Conservation (phyloP, 1,140 invertebrate genomes). For the Trachymyrmex septentrionalis region DNA sequence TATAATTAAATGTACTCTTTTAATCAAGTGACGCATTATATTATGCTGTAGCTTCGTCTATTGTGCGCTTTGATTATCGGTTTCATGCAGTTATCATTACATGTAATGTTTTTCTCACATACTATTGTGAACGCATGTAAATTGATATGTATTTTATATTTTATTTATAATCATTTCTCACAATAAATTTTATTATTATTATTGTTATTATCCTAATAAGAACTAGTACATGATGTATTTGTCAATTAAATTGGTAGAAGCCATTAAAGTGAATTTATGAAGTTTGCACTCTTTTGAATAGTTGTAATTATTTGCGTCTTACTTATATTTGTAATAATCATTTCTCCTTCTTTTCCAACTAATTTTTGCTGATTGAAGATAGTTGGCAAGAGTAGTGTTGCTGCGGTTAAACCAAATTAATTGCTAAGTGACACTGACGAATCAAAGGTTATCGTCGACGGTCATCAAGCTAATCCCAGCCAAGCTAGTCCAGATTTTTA, state of each 20-base stretch:
- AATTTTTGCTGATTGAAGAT: conserved; percentile 42
- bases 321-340: background rate
- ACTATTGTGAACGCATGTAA: too few species aligned
- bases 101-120: too few species aligned
- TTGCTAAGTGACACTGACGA: conserved; percentile 45
- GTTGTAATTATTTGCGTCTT: conserved; percentile 40
- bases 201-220: background rate
- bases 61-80: too few species aligned
- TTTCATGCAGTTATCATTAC: too few species aligned
- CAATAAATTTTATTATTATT: too few species aligned
- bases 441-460: conserved; percentile 43
- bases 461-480: conserved; percentile 30
- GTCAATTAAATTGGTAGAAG: background rate
- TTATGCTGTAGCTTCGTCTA: too few species aligned
- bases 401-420: conserved; percentile 43
- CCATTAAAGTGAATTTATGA: background rate
- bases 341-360: conserved; percentile 5
- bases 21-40: too few species aligned
- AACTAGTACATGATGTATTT: background rate
- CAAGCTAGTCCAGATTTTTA: conserved; percentile 30
- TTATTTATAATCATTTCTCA: too few species aligned
- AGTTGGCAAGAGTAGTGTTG: background rate
- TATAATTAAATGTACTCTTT: too few species aligned
- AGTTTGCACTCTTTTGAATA: background rate
- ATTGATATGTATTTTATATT: too few species aligned